Conservation (phyloP, 1,140 invertebrate genomes). For the Triops cancriformis region DNA sequence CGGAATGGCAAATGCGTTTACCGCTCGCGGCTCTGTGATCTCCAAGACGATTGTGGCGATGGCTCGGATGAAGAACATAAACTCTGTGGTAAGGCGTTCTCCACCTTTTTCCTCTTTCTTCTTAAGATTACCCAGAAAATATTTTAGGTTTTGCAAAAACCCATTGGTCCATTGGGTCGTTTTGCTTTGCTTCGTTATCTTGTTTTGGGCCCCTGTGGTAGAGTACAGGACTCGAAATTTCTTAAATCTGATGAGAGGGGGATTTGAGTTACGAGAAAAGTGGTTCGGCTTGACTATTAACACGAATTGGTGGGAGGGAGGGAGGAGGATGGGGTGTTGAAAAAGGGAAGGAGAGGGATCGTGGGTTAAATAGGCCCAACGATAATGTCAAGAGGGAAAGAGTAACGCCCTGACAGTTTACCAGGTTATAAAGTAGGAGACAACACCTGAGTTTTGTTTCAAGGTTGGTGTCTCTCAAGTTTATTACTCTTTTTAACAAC, state of each 20-base stretch:
- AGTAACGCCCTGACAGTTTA: background rate
- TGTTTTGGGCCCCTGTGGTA: too few species aligned
- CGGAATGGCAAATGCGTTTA: slow-evolving; percentile 54
- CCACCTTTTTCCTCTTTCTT: background rate
- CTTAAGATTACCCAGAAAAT: background rate
- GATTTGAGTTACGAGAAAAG: background rate
- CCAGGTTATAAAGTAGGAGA: background rate
- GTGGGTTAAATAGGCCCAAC: background rate
- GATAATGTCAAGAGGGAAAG: background rate
- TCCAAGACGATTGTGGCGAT: slow-evolving; percentile 56
- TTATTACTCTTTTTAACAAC: background rate
- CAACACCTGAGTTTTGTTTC: background rate
- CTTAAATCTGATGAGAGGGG: background rate
- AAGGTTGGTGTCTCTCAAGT: background rate
- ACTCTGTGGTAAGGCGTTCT: slow-evolving; percentile 30
- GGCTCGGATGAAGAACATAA: slow-evolving; percentile 51
- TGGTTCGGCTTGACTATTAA: background rate
- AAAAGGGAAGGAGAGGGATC: too few species aligned
- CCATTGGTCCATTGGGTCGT: background rate
- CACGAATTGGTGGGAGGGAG: background rate
- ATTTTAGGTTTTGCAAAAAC: background rate
- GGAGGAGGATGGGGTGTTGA: background rate
- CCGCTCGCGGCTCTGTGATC: slow-evolving; percentile 58
- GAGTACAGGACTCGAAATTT: too few species aligned
- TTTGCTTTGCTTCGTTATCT: background rate